These are phyloP conservation scores for Sibirionetta formosa DNA, from an alignment of 2,797 vertebrate genomes.

Conservation along the genomic window DNA sequence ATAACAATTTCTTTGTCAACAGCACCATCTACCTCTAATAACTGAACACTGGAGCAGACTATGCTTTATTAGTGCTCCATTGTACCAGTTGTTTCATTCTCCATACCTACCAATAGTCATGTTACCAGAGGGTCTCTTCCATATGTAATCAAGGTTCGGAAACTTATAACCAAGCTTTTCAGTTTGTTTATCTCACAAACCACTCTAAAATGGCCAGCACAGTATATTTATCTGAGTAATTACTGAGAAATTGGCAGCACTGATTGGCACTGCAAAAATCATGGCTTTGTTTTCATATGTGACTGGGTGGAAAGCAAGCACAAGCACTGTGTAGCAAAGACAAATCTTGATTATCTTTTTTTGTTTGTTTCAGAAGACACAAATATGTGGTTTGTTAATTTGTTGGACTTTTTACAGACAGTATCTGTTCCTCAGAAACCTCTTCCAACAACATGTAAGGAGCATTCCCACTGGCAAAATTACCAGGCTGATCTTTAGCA, in stretches of 20 bases:
- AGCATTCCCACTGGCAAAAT: background rate
- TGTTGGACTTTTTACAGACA: background rate
- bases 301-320: background rate
- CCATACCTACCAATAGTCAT: fast-evolving
- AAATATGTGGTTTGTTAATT: background rate
- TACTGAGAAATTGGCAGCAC: background rate
- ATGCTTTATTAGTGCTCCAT: background rate
- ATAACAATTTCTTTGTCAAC: slow-evolving; percentile 62
- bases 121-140: background rate
- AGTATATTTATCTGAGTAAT: fast-evolving
- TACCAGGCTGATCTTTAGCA: slow-evolving; percentile 23
- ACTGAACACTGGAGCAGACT: background rate
- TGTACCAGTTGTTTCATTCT: background rate
- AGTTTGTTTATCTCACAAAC: background rate
- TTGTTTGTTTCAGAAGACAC: background rate
- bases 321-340: fast-evolving
- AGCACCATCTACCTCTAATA: slow-evolving; percentile 76
- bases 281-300: background rate
- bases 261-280: background rate
- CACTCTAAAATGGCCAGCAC: background rate
- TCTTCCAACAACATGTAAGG: background rate
- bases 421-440: background rate
- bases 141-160: background rate
- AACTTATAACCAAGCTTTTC: background rate
- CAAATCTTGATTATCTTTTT: background rate